Base-by-base conservation (phyloP, 1,140 invertebrate genomes). In the Eupristina koningsbergeri region DNA sequence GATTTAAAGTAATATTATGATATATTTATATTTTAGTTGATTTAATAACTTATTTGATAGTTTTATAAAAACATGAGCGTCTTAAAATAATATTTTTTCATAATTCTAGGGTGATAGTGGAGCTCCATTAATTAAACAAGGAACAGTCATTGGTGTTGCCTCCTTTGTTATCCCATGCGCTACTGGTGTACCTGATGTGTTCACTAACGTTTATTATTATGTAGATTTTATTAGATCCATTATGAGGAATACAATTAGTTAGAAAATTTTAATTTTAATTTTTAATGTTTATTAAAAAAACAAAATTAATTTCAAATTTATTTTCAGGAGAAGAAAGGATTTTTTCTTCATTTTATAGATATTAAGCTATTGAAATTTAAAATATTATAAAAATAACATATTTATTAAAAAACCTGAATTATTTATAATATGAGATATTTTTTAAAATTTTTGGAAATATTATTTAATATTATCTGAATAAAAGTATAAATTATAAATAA, bases 51-150 rank as follows among this genome's bases (percentile, higher is more conserved):
- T 58, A 26, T 58, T 26, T 58, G 5, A 26, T 26, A 58, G 22
- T 58, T 5, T 26, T 1, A 58, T 58, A 9, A 58, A 58, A 22
- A 26, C 13, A 58, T 9, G 13, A 26, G 8, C 53, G 26, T 26
- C 26, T 58, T 26, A 5, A 26, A 58, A 26, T 58, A 58, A 58
- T 58, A 26, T 26, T 26, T 69, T 69, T 39, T 6, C 26, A 69
- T 36, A 39, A 22, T 69, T 69, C 39, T 69, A 69, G 64, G 64
- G 34, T 22, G 64, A 69, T 22, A 69, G 31, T 69, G 64, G 64
- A 19, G 39, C 22, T 39, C 34, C 64, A 6, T 69, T 69, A 39
- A 39, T 39, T 39, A 69, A 22, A 1, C 34, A 69, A 22, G 64
- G 64, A 22, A 39, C 22, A 22, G 19, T 69, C 1, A 69, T 69